These are phyloP conservation scores for Pterocles burchelli DNA, from an alignment of 2,113 vertebrate genomes.

Conservation along the genomic window DNA sequence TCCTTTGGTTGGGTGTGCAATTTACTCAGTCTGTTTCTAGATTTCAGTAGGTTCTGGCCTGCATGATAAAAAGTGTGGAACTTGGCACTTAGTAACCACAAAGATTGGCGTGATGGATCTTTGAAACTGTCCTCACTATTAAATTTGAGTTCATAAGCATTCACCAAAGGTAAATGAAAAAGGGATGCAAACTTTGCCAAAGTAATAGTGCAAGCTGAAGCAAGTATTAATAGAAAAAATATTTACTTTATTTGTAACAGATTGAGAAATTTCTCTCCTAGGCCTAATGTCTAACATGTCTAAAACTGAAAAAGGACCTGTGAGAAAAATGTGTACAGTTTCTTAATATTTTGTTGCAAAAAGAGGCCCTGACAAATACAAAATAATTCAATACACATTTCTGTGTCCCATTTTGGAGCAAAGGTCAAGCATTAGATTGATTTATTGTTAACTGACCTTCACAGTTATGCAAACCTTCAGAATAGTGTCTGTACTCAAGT, in stretches of 20 bases:
- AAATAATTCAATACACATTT: neutral
- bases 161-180: neutral
- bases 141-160: neutral
- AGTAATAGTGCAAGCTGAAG: neutral
- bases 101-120: neutral
- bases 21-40: neutral
- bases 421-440: neutral
- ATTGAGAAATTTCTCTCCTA: neutral
- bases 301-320: neutral
- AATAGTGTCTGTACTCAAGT: neutral
- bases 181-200: neutral
- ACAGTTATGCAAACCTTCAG: neutral
- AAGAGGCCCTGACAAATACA: neutral
- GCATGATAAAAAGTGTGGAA: neutral
- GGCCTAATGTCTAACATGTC: neutral
- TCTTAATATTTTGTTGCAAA: neutral
- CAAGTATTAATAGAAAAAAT: neutral
- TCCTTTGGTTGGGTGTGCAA: neutral
- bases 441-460: neutral
- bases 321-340: neutral
- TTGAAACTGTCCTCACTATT: neutral
- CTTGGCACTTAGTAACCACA: neutral
- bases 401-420: neutral
- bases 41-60: neutral
- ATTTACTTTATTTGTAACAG: neutral